Evolutionary conservation across 2,888 invertebrate species (phyloP).

Genomic region (Agelastica alni): DNA sequence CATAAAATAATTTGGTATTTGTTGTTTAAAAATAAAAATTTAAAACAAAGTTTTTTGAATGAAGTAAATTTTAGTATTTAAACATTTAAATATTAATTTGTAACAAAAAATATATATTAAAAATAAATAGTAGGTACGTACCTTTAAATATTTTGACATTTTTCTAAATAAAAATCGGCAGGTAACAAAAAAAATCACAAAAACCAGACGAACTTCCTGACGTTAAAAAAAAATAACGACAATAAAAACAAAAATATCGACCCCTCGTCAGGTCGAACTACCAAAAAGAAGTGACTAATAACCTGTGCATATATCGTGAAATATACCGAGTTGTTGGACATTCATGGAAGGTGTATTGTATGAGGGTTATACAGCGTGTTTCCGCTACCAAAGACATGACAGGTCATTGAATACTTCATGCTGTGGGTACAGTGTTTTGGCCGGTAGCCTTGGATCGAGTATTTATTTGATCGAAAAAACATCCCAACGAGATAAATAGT

Average conservation of each 20-base stretch:
- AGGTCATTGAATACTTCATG: constrained; percentile 40
- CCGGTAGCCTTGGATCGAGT: constrained; percentile 41
- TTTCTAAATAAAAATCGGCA: not conserved
- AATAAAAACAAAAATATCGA: not conserved
- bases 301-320: constrained; percentile 24
- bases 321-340: constrained; percentile 37
- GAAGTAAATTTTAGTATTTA: no score
- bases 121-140: not conserved
- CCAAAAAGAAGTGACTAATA: constrained; percentile 28
- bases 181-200: not conserved
- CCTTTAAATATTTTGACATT: not conserved
- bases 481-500: no score
- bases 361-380: constrained; percentile 46
- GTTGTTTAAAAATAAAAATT: no score
- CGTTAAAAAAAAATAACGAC: not conserved
- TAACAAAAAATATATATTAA: no score
- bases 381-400: constrained; percentile 40
- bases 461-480: constrained; percentile 19
- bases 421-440: constrained; percentile 3
- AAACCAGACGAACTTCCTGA: not conserved
- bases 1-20: no score
- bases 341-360: constrained; percentile 39
- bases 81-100: no score
- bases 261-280: constrained; percentile 10
- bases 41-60: no score